These are phyloP conservation scores for Dasysyrphus tricinctus DNA, from an alignment of 2,888 invertebrate species.

Conservation along the genomic window DNA sequence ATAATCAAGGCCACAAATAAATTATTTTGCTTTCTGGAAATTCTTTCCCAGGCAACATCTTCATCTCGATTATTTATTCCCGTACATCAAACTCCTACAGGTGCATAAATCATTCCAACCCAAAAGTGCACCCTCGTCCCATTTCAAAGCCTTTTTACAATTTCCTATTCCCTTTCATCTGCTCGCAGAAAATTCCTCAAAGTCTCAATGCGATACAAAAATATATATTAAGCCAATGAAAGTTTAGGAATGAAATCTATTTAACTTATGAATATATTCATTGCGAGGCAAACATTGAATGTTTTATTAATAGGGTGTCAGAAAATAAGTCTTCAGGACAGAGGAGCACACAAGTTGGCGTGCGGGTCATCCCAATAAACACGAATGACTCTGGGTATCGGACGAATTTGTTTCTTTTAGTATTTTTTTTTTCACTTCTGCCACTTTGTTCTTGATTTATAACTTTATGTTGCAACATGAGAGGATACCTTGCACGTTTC, in stretches of 20 bases:
- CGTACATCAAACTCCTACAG: slow-evolving; percentile 56
- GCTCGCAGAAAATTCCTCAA: background rate
- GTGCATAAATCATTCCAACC: slow-evolving; percentile 67
- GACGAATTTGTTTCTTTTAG: slow-evolving; percentile 57
- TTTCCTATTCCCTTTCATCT: background rate
- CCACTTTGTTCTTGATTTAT: slow-evolving; percentile 56
- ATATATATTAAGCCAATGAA: background rate
- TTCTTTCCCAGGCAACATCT: slow-evolving; percentile 9
- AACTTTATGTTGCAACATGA: slow-evolving; percentile 61
- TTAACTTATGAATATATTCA: slow-evolving; percentile 54
- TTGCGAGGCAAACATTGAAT: slow-evolving; percentile 54
- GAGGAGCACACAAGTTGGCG: slow-evolving; percentile 15
- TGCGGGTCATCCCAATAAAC: slow-evolving; percentile 55
- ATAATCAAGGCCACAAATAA: background rate
- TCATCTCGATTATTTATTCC: slow-evolving; percentile 52
- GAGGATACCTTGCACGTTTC: slow-evolving; percentile 58
- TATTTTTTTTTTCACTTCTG: background rate
- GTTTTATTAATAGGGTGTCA: slow-evolving; percentile 72
- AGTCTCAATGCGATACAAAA: slow-evolving; percentile 13
- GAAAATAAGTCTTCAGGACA: slow-evolving; percentile 23
- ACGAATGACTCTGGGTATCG: slow-evolving; percentile 53
- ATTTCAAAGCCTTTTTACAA: slow-evolving; percentile 13
- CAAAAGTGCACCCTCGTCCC: slow-evolving; percentile 56
- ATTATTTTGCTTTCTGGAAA: background rate
- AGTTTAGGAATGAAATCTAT: slow-evolving; percentile 59